A percentile compares a stretch with the other conserved stretches of the same genome.
Evolutionary conservation across 2,888 invertebrate genomes (phyloP).

Genomic region (Seira ritae): DNA sequence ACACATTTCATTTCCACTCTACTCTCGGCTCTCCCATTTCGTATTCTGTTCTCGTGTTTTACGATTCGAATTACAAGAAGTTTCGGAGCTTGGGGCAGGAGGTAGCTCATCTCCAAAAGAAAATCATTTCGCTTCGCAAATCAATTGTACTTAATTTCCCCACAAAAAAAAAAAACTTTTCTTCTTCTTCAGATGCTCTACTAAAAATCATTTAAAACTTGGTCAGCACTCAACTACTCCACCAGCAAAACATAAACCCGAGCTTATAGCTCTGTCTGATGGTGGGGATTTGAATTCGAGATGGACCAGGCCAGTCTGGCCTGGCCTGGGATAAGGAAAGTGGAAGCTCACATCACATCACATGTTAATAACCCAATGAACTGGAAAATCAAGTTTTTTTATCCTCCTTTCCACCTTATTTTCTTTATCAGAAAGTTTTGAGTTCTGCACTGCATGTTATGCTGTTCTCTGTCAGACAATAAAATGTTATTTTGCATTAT

Average conservation of each 20-base stretch:
- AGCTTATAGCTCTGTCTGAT: background rate
- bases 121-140: slow-evolving; percentile 4
- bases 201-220: slow-evolving; percentile 37
- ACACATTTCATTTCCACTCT: too few species aligned
- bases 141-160: background rate
- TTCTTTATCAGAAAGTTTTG: background rate
- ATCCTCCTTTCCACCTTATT: background rate
- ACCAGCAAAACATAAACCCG: background rate
- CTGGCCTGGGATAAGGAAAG: too few species aligned
- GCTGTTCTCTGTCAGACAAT: too few species aligned
- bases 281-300: background rate
- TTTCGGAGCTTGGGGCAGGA: background rate
- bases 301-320: too few species aligned
- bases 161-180: background rate
- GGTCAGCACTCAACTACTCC: slow-evolving; percentile 20
- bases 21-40: slow-evolving; percentile 19
- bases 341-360: slow-evolving; percentile 37
- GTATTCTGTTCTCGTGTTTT: slow-evolving; percentile 41
- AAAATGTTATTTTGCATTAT: too few species aligned
- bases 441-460: background rate
- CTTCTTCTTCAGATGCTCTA: background rate
- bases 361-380: slow-evolving; percentile 65
- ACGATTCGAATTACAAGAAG: background rate
- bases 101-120: background rate
- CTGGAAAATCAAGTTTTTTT: slow-evolving; percentile 63